Evolutionary conservation across 2,113 vertebrate species (phyloP), one percentile per base, ranked within the genome.

Genomic region (Boleophthalmus pectinirostris): DNA sequence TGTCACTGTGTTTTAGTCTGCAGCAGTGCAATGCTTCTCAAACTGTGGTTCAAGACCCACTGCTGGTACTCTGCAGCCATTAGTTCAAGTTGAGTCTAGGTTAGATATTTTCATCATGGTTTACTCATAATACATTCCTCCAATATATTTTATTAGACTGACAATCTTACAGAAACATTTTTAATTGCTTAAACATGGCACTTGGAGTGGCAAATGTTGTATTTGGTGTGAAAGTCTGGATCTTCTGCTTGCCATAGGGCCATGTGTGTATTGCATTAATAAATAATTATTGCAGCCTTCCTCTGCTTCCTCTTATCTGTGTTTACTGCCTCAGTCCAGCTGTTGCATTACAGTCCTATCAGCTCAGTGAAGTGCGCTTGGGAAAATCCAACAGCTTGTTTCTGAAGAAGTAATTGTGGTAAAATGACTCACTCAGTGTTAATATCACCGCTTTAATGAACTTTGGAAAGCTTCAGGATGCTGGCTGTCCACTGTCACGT

Each of bases 291-390:
- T 25, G 51, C 51, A 8, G 67, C 67, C 77, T 70, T 54, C 47
- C 51, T 68, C 43, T 15, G 24, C 65, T 24, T 80, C 35, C 47
- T 35, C 49, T 57, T 80, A 70, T 78, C 60, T 66, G 51, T 67
- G 64, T 70, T 78, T 65, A 65, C 69, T 66, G 51, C 35, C 64
- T 68, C 73, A 3, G 24, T 60, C 72, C 68, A 68, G 70, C 66
- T 1, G 29, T 78, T 72, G 69, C 69, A 77, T 79, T 74, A 72
- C 49, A 24, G 61, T 69, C 63, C 70, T 46, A 54, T 73, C 25
- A 10, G 67, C 64, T 69, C 68, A 2, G 69, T 16, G 14, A 29
- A 74, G 1, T 29, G 29, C 43, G 35, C 21, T 38, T 38, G 8
- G 69, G 46, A 75, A 65, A 78, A 67, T 11, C 12, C 21, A 20